phyloP scores from a whole-genome alignment of 2,797 vertebrate species.

The Tauraco hartlaubi region DNA sequence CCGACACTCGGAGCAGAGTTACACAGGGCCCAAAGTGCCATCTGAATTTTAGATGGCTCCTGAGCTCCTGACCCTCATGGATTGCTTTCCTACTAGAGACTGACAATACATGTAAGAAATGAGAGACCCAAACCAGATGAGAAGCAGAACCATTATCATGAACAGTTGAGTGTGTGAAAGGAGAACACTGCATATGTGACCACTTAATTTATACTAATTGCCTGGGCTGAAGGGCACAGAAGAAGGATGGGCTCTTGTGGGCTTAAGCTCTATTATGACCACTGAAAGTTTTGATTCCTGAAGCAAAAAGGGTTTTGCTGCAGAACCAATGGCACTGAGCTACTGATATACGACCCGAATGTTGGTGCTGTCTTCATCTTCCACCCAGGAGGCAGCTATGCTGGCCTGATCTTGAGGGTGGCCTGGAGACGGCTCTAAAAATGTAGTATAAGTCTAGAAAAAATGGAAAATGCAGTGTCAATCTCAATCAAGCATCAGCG shows the following conservation, averaged over 20 bases:
- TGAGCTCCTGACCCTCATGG: rapidly evolving
- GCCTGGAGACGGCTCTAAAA: not conserved
- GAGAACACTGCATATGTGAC: not conserved
- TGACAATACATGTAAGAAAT: not conserved
- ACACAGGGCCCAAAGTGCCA: not conserved
- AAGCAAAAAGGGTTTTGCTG: not conserved
- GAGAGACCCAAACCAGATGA: not conserved
- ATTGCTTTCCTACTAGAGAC: not conserved
- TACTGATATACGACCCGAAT: not conserved
- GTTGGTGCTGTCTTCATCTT: not conserved
- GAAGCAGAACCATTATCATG: not conserved
- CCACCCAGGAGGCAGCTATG: not conserved
- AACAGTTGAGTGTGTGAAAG: not conserved
- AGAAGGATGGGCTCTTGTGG: not conserved
- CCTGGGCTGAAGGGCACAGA: not conserved
- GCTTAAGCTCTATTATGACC: not conserved
- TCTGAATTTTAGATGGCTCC: not conserved
- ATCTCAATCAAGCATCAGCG: not conserved
- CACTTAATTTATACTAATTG: not conserved
- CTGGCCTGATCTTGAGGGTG: not conserved
- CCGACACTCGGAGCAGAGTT: not conserved
- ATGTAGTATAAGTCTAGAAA: not conserved
- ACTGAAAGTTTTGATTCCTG: not conserved
- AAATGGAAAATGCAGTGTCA: not conserved
- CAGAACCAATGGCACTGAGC: not conserved